A percentile compares a stretch with the other conserved stretches of the same genome.
These are phyloP conservation scores for Emydocephalus ijimae DNA, from an alignment of 2,113 vertebrate genomes.

Conservation along the genomic window DNA sequence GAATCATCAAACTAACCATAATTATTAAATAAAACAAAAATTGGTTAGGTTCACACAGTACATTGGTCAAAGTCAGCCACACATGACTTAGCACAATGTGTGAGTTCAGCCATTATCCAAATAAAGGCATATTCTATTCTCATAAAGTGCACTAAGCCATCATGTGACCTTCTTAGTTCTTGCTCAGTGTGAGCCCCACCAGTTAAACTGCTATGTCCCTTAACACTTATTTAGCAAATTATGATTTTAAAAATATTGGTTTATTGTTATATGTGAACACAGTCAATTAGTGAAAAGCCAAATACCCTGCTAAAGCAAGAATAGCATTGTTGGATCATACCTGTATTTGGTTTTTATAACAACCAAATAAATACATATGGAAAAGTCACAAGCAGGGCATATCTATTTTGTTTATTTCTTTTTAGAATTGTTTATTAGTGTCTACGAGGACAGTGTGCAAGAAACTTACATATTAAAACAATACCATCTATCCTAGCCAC, in stretches of 20 bases:
- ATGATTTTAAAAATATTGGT: not conserved
- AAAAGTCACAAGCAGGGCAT: not conserved
- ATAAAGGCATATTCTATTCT: not conserved
- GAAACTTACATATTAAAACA: not conserved
- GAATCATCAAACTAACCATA: not conserved
- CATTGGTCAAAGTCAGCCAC: not conserved
- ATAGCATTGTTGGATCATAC: not conserved
- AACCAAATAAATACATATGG: not conserved
- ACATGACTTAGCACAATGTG: not conserved
- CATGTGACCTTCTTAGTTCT: not conserved
- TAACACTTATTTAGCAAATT: not conserved
- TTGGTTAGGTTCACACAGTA: not conserved
- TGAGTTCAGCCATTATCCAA: not conserved
- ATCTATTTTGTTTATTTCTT: not conserved
- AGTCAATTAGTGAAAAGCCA: not conserved
- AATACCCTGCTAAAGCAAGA: not conserved
- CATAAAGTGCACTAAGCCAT: not conserved
- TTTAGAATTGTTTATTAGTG: not conserved
- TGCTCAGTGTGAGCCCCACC: not conserved
- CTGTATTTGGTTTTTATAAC: not conserved
- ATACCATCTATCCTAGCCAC: not conserved
- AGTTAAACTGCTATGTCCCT: not conserved
- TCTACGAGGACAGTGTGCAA: not conserved
- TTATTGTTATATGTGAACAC: not conserved
- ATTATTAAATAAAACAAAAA: not conserved